These are phyloP conservation scores for Anadara kagoshimensis DNA, from an alignment of 1,140 invertebrate species.

Conservation along the genomic window DNA sequence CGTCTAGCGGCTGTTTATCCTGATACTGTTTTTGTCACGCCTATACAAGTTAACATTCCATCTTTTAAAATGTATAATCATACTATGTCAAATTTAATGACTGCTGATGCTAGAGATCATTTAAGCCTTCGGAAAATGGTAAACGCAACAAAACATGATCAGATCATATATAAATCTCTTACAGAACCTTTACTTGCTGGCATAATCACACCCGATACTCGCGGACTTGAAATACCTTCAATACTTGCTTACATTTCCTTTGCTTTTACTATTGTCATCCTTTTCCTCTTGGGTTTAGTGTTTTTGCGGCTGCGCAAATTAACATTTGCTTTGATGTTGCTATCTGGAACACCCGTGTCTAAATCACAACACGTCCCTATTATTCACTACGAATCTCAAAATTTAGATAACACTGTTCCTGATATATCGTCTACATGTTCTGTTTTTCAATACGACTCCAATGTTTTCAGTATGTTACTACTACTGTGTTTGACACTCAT, in stretches of 20 bases:
- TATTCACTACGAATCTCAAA: slow-evolving; percentile 5
- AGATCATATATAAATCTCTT: slow-evolving; percentile 22
- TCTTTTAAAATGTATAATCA: slow-evolving; percentile 28
- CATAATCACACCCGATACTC: not conserved
- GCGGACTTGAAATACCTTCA: not conserved
- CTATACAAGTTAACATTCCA: slow-evolving; percentile 19
- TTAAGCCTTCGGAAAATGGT: slow-evolving; percentile 32
- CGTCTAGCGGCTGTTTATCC: slow-evolving; percentile 5
- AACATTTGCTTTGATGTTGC: slow-evolving; percentile 10
- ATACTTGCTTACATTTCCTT: slow-evolving; percentile 13
- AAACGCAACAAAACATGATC: slow-evolving; percentile 18
- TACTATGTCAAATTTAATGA: slow-evolving; percentile 21
- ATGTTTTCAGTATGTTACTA: not conserved
- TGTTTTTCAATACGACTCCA: not conserved
- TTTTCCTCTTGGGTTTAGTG: not conserved
- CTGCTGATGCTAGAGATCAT: slow-evolving; percentile 19
- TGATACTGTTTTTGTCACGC: slow-evolving; percentile 14
- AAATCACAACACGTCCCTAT: slow-evolving; percentile 19
- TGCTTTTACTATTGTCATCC: not conserved
- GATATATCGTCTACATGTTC: not conserved
- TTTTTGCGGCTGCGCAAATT: slow-evolving; percentile 18
- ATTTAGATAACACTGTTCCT: not conserved
- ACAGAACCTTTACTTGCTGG: slow-evolving; percentile 22
- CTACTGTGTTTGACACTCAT: not conserved
- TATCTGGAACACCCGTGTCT: slow-evolving; percentile 3